phyloP scores from a whole-genome alignment of 2,888 invertebrate genomes.

The Elaeidobius kamerunicus region DNA sequence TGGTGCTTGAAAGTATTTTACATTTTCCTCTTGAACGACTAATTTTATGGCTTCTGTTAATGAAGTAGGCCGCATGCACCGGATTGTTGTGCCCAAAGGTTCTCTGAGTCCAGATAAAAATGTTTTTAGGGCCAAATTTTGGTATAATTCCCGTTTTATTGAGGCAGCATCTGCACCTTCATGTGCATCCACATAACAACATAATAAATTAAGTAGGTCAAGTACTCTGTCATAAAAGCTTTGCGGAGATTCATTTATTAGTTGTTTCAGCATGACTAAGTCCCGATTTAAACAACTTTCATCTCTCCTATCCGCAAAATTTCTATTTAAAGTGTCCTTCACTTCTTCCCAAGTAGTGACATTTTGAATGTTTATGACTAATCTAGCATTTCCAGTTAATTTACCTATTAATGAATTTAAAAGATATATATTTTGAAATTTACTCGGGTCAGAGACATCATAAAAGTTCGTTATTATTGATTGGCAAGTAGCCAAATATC shows the following conservation, averaged over 20 bases:
- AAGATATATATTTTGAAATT: constrained; percentile 19
- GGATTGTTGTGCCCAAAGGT: constrained; percentile 27
- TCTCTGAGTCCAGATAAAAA: constrained; percentile 25
- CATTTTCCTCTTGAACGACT: constrained; percentile 21
- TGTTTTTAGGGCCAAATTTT: constrained; percentile 20
- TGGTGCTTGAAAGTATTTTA: constrained; percentile 18
- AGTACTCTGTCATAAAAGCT: constrained; percentile 24
- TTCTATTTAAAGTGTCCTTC: constrained; percentile 12
- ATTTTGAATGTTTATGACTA: too few relatives aligned
- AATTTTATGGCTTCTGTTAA: constrained; percentile 20
- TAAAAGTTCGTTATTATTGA: constrained; percentile 2
- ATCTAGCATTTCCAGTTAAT: constrained; percentile 8
- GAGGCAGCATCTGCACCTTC: constrained; percentile 17
- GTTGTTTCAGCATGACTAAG: constrained; percentile 21
- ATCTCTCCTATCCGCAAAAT: constrained; percentile 28
- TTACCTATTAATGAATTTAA: constrained; percentile 7
- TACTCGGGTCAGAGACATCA: constrained; percentile 4
- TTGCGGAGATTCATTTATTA: constrained; percentile 19
- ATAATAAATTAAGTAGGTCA: constrained; percentile 21
- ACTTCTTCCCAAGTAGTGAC: constrained; percentile 5
- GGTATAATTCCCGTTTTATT: background rate
- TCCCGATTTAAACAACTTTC: constrained; percentile 27
- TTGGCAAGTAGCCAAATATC: constrained; percentile 6
- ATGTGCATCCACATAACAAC: constrained; percentile 18
- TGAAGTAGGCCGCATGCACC: constrained; percentile 21